Evolutionary conservation across 1,140 invertebrate genomes (phyloP), one percentile per base, ranked within the genome.

Genomic region (Maniola jurtina): DNA sequence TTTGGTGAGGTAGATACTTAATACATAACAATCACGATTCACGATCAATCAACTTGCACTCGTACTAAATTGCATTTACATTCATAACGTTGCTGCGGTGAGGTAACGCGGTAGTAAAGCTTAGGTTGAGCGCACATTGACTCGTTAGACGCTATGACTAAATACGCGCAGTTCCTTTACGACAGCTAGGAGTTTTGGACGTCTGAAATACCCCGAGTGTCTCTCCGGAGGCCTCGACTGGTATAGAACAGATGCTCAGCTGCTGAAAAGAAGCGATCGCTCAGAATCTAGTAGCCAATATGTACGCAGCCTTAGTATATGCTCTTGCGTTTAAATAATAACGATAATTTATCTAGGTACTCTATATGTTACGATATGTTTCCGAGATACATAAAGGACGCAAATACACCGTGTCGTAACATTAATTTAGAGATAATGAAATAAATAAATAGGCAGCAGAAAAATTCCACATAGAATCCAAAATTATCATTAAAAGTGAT

Each of bases 31-130:
- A 45, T 45, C 42, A 52, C 10, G 16, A 52, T 52, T 45, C 42
- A 52, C 10, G 16, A 52, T 52, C 48, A 52, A 52, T 52, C 48
- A 25, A 52, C 48, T 52, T 9, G 48, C 16, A 52, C 14, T 25
- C 14, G 42, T 45, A 45, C 42, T 16, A 16, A 16, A 52, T 52
- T 52, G 15, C 48, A 36, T 55, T 55, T 15, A 55, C 13, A 55
- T 34, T 34, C 54, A 55, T 55, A 55, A 55, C 54, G 33, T 6
- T 35, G 42, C 48, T 13, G 16, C 48, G 5, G 34, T 55, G 54
- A 55, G 9, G 54, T 55, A 55, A 55, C 34, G 54, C 54, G 54
- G 54, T 55, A 55, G 54, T 55, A 9, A 55, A 55, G 34, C 15
- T 52, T 33, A 25, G 10, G 25, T 10, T n/a, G 5, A 45, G 25